Percentiles rank a stretch among this genome's conserved stretches.
These are phyloP conservation scores for Manis javanica DNA, from an alignment of 2,797 vertebrate genomes.

Conservation along the genomic window DNA sequence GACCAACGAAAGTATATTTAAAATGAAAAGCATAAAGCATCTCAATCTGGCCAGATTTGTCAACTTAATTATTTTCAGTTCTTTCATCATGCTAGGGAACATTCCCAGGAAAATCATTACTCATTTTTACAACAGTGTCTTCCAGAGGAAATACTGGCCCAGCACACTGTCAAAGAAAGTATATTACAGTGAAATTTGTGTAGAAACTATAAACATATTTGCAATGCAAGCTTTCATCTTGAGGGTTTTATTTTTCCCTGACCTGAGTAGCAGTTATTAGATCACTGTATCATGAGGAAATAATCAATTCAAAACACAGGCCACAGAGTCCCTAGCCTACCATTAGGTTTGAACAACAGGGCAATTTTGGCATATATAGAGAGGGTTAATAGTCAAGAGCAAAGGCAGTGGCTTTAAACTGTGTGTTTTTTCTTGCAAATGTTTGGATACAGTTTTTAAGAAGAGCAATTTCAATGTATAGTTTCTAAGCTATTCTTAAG, in stretches of 20 bases:
- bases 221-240: conserved; percentile 54
- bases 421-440: conserved; percentile 53
- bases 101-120: conserved; percentile 34
- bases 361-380: conserved; percentile 56
- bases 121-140: conserved; percentile 31
- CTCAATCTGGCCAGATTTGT: conserved; percentile 25
- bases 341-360: conserved; percentile 59
- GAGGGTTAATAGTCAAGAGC: conserved; percentile 60
- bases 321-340: conserved; percentile 35
- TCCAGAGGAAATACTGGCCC: conserved; percentile 52
- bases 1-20: conserved; percentile 13
- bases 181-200: conserved; percentile 59
- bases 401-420: conserved; percentile 62
- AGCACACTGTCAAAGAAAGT: conserved; percentile 54
- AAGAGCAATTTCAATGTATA: conserved; percentile 43
- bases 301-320: conserved; percentile 52
- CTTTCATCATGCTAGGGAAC: conserved; percentile 7
- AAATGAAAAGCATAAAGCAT: conserved; percentile 32
- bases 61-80: conserved; percentile 49
- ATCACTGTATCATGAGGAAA: conserved; percentile 70
- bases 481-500: conserved; percentile 60
- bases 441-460: conserved; percentile 52
- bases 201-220: conserved; percentile 58
- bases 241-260: conserved; percentile 67
- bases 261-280: conserved; percentile 65